Evolutionary conservation across 2,888 invertebrate genomes (phyloP), one percentile per base, ranked within the genome.

Genomic region (Rotaria sp.): DNA sequence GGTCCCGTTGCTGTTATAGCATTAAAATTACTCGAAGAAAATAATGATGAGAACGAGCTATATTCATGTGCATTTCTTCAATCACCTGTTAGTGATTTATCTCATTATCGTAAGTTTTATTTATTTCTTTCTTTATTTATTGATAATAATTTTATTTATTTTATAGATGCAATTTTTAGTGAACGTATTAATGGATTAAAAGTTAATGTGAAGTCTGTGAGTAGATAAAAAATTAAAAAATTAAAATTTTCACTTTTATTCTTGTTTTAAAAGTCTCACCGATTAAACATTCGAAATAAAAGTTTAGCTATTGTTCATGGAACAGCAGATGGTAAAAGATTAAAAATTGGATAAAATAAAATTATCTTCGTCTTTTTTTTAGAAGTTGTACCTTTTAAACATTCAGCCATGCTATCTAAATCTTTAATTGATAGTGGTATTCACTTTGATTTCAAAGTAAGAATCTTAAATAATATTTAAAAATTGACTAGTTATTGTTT

Each of bases 341-440:
- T 13, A 24, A n/a, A 45, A 13, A 5, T 8, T 13, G 24, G 8
- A 80, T 5, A 4, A 80, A 0, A 24, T 24, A 50, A 45, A 1
- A 21, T 75, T 41, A n/a, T 21, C 0, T 11, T 80, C n/a, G 2
- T 26, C 5, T 41, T 80, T 41, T 45, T 45, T 45, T 41, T 80
- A 80, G 80, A 80, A 80, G n/a, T 80, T n/a, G 80, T 80, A 45
- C 80, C 26, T 80, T 80, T 80, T 80, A 41, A 80, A 80, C 80
- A 80, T 80, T 80, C 80, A 45, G 80, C 80, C 8, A 41, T 15
- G n/a, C n/a, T 80, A n/a, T 45, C 80, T 1, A 80, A 80, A 45
- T 15, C 80, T 24, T 45, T 80, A 1, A 45, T 21, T 80, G 45
- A 45, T 13, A 45, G 2, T 26, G 4, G 15, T 21, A 45, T 45